These are phyloP conservation scores for Rhabdornis inornatus DNA, from an alignment of 2,113 vertebrate genomes.

Conservation along the genomic window DNA sequence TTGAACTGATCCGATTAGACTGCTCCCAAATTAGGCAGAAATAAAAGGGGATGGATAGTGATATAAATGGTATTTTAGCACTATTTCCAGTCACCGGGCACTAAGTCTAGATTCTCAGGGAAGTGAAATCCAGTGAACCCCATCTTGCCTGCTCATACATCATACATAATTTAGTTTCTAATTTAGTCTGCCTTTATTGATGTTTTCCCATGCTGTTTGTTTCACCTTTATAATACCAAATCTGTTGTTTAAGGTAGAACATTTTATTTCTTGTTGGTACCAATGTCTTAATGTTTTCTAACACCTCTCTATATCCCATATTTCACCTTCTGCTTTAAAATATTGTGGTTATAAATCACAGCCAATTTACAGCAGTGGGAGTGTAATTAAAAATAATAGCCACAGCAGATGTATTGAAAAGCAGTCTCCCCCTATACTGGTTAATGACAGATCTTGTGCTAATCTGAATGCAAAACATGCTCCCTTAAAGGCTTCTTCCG, in stretches of 20 bases:
- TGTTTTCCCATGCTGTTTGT: background rate
- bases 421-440: background rate
- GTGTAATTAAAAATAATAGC: constrained; percentile 73
- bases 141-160: background rate
- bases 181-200: background rate
- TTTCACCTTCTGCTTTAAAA: constrained; percentile 8
- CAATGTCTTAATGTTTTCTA: background rate
- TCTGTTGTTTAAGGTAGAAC: background rate
- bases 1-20: background rate
- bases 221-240: background rate
- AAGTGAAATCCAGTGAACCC: background rate
- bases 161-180: background rate
- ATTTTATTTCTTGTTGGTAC: background rate
- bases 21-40: background rate
- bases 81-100: background rate
- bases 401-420: constrained; percentile 56
- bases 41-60: background rate
- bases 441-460: constrained; percentile 13
- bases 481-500: background rate
- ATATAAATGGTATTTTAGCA: background rate
- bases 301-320: background rate
- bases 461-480: constrained; percentile 50
- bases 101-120: background rate
- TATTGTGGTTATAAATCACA: constrained; percentile 22
- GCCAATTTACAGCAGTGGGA: constrained; percentile 34